Base-by-base conservation (phyloP, 92 coral and sea anemone species). In the Zoanthus sociatus region DNA sequence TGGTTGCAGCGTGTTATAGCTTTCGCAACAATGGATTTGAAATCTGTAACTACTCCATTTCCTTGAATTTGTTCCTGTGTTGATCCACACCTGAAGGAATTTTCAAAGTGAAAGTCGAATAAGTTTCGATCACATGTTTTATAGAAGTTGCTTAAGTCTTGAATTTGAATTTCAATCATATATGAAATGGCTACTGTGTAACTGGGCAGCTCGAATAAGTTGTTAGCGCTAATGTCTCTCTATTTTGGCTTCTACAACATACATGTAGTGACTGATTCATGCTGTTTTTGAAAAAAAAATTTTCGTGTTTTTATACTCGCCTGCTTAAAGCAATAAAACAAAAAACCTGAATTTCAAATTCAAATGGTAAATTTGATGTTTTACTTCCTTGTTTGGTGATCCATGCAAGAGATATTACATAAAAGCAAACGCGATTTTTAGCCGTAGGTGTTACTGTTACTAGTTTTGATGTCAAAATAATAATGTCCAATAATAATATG, bases 341-440 rank as follows among this genome's bases (percentile, higher is more conserved):
- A n/a, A 70, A 66, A 81, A 81, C 66, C 45, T 66, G 73, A 64
- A 81, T 66, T 81, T 81, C 46, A 46, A 81, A 81, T 81, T 10
- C 46, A 33, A 33, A 37, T 44, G 37, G 15, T 32, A 37, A 61
- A 60, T 30, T 77, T 60, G 33, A 33, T 14, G 44, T 81, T 81
- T 81, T 61, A 81, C 85, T 81, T 81, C 85, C 85, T 81, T 81
- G 85, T 81, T 81, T 81, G 75, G 75, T 37, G 42, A 37, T 37
- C 4, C 42, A 37, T 37, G 42, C 4, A 4, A 37, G 2, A 37
- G 42, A 46, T 13, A 9, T 6, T 63, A 42, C 33, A 6, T 64
- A 18, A 14, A 81, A 21, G 46, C 1, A 48, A 81, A 67, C 63
- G 8, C 60, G 45, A 46, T n/a, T 7, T 81, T 67, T 66, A 26